Percentiles rank a stretch among this genome's conserved stretches.
Evolutionary conservation across 2,797 vertebrate species (phyloP).

Genomic region (Remorina albescens): DNA sequence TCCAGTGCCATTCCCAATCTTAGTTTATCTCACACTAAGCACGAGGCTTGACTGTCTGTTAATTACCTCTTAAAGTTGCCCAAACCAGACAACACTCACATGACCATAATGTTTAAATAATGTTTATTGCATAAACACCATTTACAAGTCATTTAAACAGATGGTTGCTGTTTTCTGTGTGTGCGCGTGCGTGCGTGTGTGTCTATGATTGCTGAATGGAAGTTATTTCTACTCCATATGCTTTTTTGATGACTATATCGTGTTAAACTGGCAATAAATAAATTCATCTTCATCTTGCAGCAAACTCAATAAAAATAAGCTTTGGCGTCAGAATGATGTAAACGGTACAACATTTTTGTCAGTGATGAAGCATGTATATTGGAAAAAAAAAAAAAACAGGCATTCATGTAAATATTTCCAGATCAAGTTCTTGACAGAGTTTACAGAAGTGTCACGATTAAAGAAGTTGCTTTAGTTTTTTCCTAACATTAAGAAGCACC

Average conservation of each 20-base stretch:
- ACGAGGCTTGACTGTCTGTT: conserved; percentile 68
- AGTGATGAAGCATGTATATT: conserved; percentile 8
- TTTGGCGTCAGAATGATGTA: conserved; percentile 13
- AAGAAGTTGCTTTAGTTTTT: conserved; percentile 1
- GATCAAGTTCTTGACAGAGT: conserved; percentile 1
- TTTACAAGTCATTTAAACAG: conserved; percentile 75
- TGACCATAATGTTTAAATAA: conserved; percentile 75
- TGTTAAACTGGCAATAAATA: conserved; percentile 36
- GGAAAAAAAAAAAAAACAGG: conserved; percentile 5
- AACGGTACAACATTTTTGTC: conserved; percentile 16
- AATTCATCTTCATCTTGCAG: conserved; percentile 31
- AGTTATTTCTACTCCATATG: conserved; percentile 63
- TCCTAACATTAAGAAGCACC: conserved; percentile 2
- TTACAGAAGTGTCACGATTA: conserved; percentile 37
- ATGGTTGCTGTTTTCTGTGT: conserved; percentile 61
- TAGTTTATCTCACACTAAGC: conserved; percentile 72
- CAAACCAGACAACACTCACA: conserved; percentile 69
- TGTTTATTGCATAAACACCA: conserved; percentile 78
- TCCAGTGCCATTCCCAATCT: conserved; percentile 63
- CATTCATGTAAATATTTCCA: background rate
- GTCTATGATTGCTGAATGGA: conserved; percentile 50
- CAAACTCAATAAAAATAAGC: background rate
- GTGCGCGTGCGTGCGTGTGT: conserved; percentile 40
- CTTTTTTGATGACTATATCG: conserved; percentile 56
- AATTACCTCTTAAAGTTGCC: conserved; percentile 74